Conservation (phyloP, 2,797 vertebrate genomes). For the Otolemur crassicaudatus region DNA sequence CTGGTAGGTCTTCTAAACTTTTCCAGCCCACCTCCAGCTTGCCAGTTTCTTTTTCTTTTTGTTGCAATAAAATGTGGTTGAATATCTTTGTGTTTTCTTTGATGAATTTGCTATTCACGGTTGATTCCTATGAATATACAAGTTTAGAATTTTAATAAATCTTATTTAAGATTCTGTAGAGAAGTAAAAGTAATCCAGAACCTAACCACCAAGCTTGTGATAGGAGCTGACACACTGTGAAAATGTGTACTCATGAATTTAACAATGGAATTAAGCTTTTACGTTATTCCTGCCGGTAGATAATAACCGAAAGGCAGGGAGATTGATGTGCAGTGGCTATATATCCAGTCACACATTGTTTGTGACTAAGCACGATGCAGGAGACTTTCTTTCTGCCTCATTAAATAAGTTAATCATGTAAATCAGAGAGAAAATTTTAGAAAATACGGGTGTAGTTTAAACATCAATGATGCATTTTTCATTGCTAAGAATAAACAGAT, state of each 20-base stretch:
- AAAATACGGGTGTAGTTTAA: constrained; percentile 72
- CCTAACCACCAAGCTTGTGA: background rate
- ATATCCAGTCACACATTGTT: constrained; percentile 84
- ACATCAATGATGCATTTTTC: constrained; percentile 77
- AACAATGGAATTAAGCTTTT: constrained; percentile 82
- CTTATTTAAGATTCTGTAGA: background rate
- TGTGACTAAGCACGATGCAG: constrained; percentile 84
- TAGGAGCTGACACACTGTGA: background rate
- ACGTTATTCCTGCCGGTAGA: constrained; percentile 84
- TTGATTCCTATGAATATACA: background rate
- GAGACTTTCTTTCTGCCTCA: constrained; percentile 87
- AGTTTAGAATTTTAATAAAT: constrained; percentile 27
- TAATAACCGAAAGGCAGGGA: constrained; percentile 86
- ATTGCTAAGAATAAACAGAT: constrained; percentile 71
- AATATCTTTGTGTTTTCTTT: background rate
- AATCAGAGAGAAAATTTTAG: constrained; percentile 82
- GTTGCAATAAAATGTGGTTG: background rate
- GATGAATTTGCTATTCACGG: background rate
- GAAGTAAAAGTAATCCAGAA: constrained; percentile 25
- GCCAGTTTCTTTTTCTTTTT: background rate
- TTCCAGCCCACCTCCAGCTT: background rate
- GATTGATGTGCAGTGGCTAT: constrained; percentile 86
- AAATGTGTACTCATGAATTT: constrained; percentile 57
- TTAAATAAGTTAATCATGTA: constrained; percentile 91
- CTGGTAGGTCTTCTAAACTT: background rate